A percentile compares a stretch with the other conserved stretches of the same genome.
Conservation (phyloP, 2,888 invertebrate genomes). For the Chalcosyrphus nemorum region DNA sequence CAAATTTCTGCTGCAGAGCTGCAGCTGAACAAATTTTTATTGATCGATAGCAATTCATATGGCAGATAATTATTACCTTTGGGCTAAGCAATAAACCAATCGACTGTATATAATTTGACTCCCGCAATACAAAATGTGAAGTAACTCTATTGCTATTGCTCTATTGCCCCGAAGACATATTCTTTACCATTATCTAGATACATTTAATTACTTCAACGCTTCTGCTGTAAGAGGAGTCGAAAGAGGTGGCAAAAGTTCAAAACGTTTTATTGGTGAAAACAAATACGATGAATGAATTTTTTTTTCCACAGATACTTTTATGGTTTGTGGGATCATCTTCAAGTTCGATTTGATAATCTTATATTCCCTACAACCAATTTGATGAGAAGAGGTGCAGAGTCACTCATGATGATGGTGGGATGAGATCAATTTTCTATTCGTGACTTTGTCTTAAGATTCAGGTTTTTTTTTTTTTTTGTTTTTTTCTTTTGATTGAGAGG, state of each 20-base stretch:
- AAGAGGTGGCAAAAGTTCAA: slow-evolving; percentile 41
- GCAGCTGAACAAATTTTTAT: slow-evolving; percentile 34
- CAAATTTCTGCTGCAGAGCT: neutral
- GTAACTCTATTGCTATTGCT: too few species aligned
- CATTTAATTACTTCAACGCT: slow-evolving; percentile 1
- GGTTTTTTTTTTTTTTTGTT: too few species aligned
- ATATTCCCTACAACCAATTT: neutral
- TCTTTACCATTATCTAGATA: neutral
- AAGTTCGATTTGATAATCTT: slow-evolving; percentile 29
- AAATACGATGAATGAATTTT: neutral
- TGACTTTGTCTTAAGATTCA: slow-evolving; percentile 10
- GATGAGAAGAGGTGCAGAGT: neutral
- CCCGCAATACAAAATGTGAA: neutral
- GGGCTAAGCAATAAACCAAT: neutral
- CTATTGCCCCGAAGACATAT: neutral
- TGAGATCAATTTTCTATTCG: slow-evolving; percentile 18
- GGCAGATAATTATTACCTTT: slow-evolving; percentile 50
- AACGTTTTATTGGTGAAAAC: slow-evolving; percentile 11
- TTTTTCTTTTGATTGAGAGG: slow-evolving; percentile 32
- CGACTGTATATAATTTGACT: slow-evolving; percentile 18
- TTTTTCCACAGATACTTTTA: neutral
- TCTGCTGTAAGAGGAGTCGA: neutral
- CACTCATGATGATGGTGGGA: neutral
- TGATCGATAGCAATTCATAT: slow-evolving; percentile 58
- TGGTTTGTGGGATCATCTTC: slow-evolving; percentile 25